Evolutionary conservation across 2,888 invertebrate species (phyloP).

Genomic region (Netelia fuscicornis): DNA sequence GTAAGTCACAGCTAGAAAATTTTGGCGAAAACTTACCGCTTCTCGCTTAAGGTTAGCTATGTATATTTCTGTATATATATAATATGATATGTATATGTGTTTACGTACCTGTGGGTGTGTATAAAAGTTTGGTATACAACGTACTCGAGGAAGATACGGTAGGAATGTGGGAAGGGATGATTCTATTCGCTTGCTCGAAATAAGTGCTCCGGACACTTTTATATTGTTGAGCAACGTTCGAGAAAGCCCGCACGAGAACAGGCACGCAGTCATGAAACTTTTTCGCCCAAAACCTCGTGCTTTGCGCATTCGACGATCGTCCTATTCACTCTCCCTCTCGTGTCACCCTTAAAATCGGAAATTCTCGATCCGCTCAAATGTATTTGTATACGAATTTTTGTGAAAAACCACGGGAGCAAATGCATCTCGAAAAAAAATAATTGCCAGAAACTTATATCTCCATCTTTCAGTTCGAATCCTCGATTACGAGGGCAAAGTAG

Average conservation of each 20-base stretch:
- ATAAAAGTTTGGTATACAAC: not conserved
- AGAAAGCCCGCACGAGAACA: conserved; percentile 2
- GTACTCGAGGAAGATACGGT: not conserved
- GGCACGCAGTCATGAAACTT: conserved; percentile 35
- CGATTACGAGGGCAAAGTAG: not conserved
- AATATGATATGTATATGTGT: not conserved
- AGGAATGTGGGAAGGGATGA: conserved; percentile 28
- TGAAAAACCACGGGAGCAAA: conserved; percentile 3
- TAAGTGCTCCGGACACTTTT: conserved; percentile 56
- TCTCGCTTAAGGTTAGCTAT: conserved; percentile 24
- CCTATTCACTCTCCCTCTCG: not conserved
- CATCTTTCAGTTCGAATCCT: not conserved
- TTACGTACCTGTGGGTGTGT: not conserved
- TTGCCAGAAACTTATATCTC: not conserved
- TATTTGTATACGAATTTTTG: conserved; percentile 13
- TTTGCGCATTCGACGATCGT: conserved; percentile 8
- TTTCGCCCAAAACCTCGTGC: conserved; percentile 6
- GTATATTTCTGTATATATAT: not conserved
- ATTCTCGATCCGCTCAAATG: conserved; percentile 28
- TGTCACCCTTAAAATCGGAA: not conserved
- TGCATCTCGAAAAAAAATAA: not conserved
- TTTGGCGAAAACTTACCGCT: conserved; percentile 53
- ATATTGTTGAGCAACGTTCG: conserved; percentile 44
- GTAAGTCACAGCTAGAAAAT: conserved; percentile 57
- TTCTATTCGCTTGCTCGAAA: conserved; percentile 60